These are phyloP conservation scores for human (Homo sapiens) DNA, from an alignment of 2,113 vertebrate genomes.

Conservation along the genomic window GRCh38 chr6:74431501-74432000, in stretches of 20 bases:
- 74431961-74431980: not conserved
- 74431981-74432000: not conserved
- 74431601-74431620: conserved; percentile 24
- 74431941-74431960: not conserved
- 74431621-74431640: conserved; percentile 37
- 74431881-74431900: not conserved
- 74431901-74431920: not conserved
- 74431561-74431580: conserved; percentile 47
- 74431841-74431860: not conserved
- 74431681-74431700: conserved; percentile 45
- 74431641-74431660: conserved; percentile 61
- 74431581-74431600: conserved; percentile 41
- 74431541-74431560: conserved; percentile 58
- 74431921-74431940: not conserved
- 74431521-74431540: conserved; percentile 40
- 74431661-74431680: conserved; percentile 58
- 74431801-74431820: conserved; percentile 12
- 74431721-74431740: conserved; percentile 44
- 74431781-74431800: conserved; percentile 53
- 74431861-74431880: not conserved
- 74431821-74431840: not conserved
- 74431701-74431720: conserved; percentile 30
- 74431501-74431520: conserved; percentile 23
- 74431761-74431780: conserved; percentile 37
- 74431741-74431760: conserved; percentile 50